Base-by-base conservation (phyloP, 1,140 invertebrate species). In the Rhopalosiphum padi region DNA sequence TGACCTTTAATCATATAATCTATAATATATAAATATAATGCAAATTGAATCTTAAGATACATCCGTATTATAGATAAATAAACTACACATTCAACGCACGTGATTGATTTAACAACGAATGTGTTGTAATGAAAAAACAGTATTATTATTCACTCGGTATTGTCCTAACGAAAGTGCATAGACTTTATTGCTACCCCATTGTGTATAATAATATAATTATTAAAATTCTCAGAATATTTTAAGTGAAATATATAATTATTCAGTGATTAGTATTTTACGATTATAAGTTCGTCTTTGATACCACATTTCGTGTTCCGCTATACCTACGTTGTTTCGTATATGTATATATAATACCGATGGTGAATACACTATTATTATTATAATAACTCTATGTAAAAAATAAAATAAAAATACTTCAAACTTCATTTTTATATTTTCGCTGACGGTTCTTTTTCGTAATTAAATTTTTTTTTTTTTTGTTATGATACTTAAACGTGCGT, bases 181-280 rank as follows among this genome's bases (percentile, higher is more conserved):
- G 60, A n/a, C 30, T n/a, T 68, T n/a, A 68, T 68, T 68, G 60
- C 60, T 68, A 68, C 30, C 60, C 60, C n/a, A 68, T 68, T 68
- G 60, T 68, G 60, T 68, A 68, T n/a, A 68, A 68, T 68, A 68
- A 68, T 68, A 68, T n/a, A n/a, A 68, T 68, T 68, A 68, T 68
- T 18, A n/a, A n/a, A 68, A n/a, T 15, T 0, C 30, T n/a, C 60
- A 68, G 60, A 68, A 68, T 68, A n/a, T 18, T n/a, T n/a, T n/a
- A n/a, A 68, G 60, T 68, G 60, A 68, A 68, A 68, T 68, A 68
- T 68, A n/a, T 68, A 77, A 77, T 77, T 77, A 77, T 77, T 77
- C 30, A n/a, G n/a, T 35, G 60, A n/a, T 35, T 77, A n/a, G 30
- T n/a, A n/a, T 77, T 77, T 77, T 77, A 77, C 18, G 60, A 77